Evolutionary conservation across 2,113 vertebrate species (phyloP).

Genomic region (Oryzias woworae): DNA sequence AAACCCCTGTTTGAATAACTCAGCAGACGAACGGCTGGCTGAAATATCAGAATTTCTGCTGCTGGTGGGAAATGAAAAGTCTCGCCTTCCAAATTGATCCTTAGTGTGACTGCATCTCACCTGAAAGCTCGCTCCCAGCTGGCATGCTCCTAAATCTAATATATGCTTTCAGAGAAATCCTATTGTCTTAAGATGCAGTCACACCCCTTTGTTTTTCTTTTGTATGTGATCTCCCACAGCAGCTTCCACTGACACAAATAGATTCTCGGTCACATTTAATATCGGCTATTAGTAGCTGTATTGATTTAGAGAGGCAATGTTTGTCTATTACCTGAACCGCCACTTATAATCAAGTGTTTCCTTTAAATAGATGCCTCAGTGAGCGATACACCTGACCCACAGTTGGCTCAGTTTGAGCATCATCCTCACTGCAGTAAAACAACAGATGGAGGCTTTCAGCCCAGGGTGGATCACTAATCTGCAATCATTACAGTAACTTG

Average conservation of each 20-base stretch:
- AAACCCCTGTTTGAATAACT: too few relatives aligned
- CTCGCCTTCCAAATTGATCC: slow-evolving; percentile 11
- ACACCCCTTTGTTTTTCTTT: background rate
- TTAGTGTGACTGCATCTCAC: slow-evolving; percentile 1
- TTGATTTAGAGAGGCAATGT: slow-evolving; percentile 12
- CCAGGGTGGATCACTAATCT: slow-evolving; percentile 9
- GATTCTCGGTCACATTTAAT: slow-evolving; percentile 16
- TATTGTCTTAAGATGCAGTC: slow-evolving; percentile 22
- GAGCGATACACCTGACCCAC: slow-evolving; percentile 24
- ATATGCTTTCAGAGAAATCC: slow-evolving; percentile 26
- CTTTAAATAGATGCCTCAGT: slow-evolving; percentile 30
- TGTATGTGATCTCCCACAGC: slow-evolving; percentile 7
- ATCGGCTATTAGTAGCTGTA: slow-evolving; percentile 12
- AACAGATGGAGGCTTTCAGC: background rate
- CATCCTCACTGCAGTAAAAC: background rate
- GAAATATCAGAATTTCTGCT: slow-evolving; percentile 7
- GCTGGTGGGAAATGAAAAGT: slow-evolving; percentile 11
- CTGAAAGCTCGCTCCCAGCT: slow-evolving; percentile 20
- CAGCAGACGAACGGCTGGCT: too few relatives aligned
- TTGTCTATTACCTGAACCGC: slow-evolving; percentile 1
- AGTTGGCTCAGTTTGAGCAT: background rate
- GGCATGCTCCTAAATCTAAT: slow-evolving; percentile 22
- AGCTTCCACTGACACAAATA: slow-evolving; percentile 17
- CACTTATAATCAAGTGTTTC: background rate
- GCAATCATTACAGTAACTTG: slow-evolving; percentile 10